phyloP scores from a whole-genome alignment of 2,888 invertebrate species.

The Xylota segnis region DNA sequence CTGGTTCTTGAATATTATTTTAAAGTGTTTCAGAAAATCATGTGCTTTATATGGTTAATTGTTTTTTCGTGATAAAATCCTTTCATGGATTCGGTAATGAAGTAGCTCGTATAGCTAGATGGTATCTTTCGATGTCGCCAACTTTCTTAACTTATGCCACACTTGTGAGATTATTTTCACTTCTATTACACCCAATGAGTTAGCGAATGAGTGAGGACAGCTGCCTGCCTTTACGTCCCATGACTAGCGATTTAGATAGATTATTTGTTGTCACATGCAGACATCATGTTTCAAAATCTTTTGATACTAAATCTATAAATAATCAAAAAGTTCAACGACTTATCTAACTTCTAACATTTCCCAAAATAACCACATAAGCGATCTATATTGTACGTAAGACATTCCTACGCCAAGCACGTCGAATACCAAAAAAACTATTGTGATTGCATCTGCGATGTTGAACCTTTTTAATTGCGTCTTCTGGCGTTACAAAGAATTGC shows the following conservation, averaged over 20 bases:
- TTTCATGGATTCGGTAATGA: too few relatives aligned
- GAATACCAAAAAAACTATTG: not conserved
- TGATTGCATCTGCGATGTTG: slow-evolving; percentile 15
- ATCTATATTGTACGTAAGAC: not conserved
- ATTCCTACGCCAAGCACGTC: not conserved
- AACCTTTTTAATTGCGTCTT: slow-evolving; percentile 9
- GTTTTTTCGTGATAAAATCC: too few relatives aligned
- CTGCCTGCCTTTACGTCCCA: too few relatives aligned
- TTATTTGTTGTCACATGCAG: not conserved
- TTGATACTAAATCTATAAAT: slow-evolving; percentile 1
- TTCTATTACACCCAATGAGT: too few relatives aligned
- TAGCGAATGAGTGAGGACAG: too few relatives aligned
- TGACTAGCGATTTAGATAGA: not conserved
- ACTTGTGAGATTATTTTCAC: too few relatives aligned
- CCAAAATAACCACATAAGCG: not conserved
- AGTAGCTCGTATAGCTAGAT: too few relatives aligned
- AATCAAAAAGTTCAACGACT: slow-evolving; percentile 23
- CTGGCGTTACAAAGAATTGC: slow-evolving; percentile 7
- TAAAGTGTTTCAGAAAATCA: too few relatives aligned
- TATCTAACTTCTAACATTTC: not conserved
- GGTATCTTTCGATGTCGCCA: too few relatives aligned
- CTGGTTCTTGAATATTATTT: too few relatives aligned
- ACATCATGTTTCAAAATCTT: not conserved
- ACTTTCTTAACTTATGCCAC: too few relatives aligned
- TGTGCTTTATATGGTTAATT: too few relatives aligned